Base-by-base conservation (phyloP, 1,140 invertebrate genomes). In the Ceratitis capitata region DNA sequence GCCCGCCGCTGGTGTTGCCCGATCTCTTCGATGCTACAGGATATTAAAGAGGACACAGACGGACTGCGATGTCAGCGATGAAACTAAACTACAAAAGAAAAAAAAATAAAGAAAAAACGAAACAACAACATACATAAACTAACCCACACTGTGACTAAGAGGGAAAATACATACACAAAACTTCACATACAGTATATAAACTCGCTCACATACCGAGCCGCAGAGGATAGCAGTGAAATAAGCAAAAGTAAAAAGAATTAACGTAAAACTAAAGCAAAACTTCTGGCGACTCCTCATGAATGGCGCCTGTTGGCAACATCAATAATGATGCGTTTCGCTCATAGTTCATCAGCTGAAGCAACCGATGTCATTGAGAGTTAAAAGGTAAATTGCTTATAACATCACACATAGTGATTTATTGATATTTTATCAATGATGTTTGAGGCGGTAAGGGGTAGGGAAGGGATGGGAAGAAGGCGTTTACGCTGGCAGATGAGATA, bases 1-100 rank as follows among this genome's bases (percentile, higher is more conserved):
- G 93, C 85, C 92, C 93, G 84, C 92, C 93, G 26, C 89, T 93
- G 83, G 91, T 91, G 16, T 82, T 92, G 83, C 91, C 91, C 56
- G 91, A 92, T 87, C 86, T 92, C 7, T 91, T 92, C 83, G 91
- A 92, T 88, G 89, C 91, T 74, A 92, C 91, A 87, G 91, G 91
- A 86, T 92, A 92, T 88, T 92, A 89, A 91, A 85, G 23, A 47
- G 32, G 61, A 12, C 7, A 29, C 26, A 7, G 61, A 69, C 32
- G 61, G 35, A n/a, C n/a, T n/a, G n/a, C n/a, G n/a, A n/a, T n/a
- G n/a, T n/a, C 19, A 69, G 35, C 12, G 61, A n/a, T n/a, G 2
- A 69, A 69, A 69, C n/a, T 29, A 10, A 69, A 9, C 35, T 29
- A 69, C 26, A 26, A 56, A 56, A n/a, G n/a, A n/a, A n/a, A n/a